phyloP scores from a whole-genome alignment of 2,888 invertebrate species.

The Amphimallon solstitiale region DNA sequence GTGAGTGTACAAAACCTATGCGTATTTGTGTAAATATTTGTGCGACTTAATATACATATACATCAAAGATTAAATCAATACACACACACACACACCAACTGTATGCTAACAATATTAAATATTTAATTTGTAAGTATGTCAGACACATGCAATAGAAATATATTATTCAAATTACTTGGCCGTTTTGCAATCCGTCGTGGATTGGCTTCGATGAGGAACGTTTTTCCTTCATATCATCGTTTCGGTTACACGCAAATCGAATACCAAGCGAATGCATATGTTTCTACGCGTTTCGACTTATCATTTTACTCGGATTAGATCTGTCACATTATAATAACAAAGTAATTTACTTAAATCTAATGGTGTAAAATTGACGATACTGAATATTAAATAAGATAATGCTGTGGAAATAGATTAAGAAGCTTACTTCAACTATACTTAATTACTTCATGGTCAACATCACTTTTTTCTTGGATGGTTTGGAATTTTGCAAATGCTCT shows the following conservation, averaged over 20 bases:
- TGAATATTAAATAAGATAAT: too few species aligned
- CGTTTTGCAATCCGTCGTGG: conserved; percentile 19
- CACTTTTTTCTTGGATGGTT: too few species aligned
- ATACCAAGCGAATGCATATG: neutral
- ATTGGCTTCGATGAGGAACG: conserved; percentile 3
- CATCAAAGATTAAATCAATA: conserved; percentile 14
- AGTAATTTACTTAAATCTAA: too few species aligned
- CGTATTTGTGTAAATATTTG: conserved; percentile 7
- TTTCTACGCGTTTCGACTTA: neutral
- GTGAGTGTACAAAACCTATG: conserved; percentile 10
- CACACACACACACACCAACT: conserved; percentile 8
- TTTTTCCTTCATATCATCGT: neutral
- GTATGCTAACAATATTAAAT: conserved; percentile 24
- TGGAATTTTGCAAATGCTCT: too few species aligned
- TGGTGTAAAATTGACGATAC: too few species aligned
- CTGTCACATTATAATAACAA: too few species aligned
- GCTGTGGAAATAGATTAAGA: too few species aligned
- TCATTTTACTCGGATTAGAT: too few species aligned
- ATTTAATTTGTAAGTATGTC: conserved; percentile 28
- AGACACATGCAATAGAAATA: conserved; percentile 22
- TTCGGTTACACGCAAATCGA: neutral
- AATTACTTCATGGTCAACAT: too few species aligned
- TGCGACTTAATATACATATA: conserved; percentile 7
- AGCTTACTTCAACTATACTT: too few species aligned
- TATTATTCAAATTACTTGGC: conserved; percentile 26